Conservation (phyloP, 2,113 vertebrate genomes). For the Bothrops jararaca region DNA sequence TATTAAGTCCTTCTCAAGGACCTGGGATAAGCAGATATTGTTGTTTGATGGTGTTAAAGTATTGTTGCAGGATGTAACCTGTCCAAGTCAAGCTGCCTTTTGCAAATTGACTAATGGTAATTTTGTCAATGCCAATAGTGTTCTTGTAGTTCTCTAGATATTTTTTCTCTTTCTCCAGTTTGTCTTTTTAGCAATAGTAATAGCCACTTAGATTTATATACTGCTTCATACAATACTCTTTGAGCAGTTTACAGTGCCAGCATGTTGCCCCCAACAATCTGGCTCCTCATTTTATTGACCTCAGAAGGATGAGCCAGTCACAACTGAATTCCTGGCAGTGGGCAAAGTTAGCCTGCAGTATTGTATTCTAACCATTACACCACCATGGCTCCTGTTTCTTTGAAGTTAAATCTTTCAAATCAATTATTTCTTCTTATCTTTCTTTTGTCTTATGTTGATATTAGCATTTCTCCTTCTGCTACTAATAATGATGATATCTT, state of each 20-base stretch:
- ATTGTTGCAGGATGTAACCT: neutral
- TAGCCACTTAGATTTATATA: neutral
- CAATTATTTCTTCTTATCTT: neutral
- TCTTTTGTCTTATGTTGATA: neutral
- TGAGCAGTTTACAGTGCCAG: neutral
- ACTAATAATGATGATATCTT: neutral
- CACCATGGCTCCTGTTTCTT: neutral
- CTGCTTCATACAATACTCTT: neutral
- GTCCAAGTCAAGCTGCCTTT: neutral
- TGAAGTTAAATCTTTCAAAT: slow-evolving; percentile 13
- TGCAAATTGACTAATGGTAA: no score
- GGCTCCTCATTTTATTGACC: neutral
- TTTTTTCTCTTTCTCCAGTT: neutral
- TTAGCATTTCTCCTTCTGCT: neutral
- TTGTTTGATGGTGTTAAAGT: neutral
- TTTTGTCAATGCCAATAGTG: neutral
- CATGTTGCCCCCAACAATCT: neutral
- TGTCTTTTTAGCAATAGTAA: neutral
- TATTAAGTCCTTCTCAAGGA: no score
- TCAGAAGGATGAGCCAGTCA: neutral
- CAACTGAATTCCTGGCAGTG: neutral
- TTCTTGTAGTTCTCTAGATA: neutral
- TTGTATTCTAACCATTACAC: neutral
- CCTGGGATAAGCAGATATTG: no score
- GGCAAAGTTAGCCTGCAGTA: neutral